Percentiles rank a stretch among this genome's conserved stretches.
Evolutionary conservation across 2,113 vertebrate species (phyloP).

Genomic region (Eulemur macaco): DNA sequence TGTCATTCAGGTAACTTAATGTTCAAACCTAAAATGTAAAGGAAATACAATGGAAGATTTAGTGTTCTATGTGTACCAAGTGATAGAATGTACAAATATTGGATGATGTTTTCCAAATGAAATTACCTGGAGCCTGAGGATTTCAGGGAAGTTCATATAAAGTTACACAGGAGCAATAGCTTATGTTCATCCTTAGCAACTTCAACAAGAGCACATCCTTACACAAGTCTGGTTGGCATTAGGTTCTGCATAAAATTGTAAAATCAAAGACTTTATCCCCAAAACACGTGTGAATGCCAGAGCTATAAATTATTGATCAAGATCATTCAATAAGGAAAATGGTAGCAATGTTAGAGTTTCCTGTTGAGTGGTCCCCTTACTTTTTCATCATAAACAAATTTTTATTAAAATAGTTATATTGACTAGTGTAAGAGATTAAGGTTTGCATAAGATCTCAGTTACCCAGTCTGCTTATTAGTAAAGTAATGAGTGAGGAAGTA

Average conservation of each 20-base stretch:
- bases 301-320: background rate
- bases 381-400: background rate
- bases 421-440: background rate
- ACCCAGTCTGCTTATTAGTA: background rate
- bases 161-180: background rate
- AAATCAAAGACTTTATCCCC: background rate
- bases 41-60: background rate
- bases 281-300: background rate
- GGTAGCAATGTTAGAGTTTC: background rate
- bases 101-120: background rate
- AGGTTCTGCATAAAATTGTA: background rate
- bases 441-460: background rate
- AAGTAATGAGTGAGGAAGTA: background rate
- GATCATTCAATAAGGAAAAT: background rate
- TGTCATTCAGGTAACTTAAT: background rate
- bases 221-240: background rate
- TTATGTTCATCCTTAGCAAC: accelerated
- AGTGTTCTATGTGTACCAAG: background rate
- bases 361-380: background rate
- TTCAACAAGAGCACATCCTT: background rate
- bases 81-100: background rate
- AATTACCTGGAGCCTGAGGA: background rate
- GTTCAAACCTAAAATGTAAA: background rate
- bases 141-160: background rate
- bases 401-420: background rate